phyloP scores from a whole-genome alignment of 2,888 invertebrate genomes.

The Notodonta dromedarius region DNA sequence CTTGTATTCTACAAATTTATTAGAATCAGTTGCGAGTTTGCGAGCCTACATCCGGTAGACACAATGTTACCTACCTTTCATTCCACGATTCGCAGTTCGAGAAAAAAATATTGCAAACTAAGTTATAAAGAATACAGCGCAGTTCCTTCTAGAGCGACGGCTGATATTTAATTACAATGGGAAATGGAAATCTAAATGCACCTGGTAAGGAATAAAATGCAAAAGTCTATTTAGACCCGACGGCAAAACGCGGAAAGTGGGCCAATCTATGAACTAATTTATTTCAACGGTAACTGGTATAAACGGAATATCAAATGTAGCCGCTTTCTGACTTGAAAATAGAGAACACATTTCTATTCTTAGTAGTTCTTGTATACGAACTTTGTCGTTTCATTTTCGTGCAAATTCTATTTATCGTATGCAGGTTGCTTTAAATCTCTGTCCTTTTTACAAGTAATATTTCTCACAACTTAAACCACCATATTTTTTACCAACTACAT shows the following conservation, averaged over 20 bases:
- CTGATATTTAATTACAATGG: conserved; percentile 68
- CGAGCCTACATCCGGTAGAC: not conserved
- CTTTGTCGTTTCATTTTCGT: no score
- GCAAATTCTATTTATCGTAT: no score
- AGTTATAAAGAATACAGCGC: conserved; percentile 13
- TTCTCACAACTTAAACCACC: not conserved
- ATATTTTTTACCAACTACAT: not conserved
- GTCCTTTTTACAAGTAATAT: not conserved
- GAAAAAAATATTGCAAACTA: conserved; percentile 34
- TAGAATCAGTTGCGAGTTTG: not conserved
- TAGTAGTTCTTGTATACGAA: not conserved
- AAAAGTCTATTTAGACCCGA: conserved; percentile 53
- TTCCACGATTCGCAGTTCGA: conserved; percentile 34
- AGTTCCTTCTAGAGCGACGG: conserved; percentile 48
- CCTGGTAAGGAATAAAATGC: conserved; percentile 58
- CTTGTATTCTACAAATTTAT: not conserved
- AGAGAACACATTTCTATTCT: conserved; percentile 2
- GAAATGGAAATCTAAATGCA: conserved; percentile 72
- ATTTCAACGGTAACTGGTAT: conserved; percentile 53
- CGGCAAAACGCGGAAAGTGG: conserved; percentile 53
- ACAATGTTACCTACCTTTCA: conserved; percentile 18
- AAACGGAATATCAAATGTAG: conserved; percentile 50
- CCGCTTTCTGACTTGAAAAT: conserved; percentile 24
- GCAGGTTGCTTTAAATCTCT: not conserved
- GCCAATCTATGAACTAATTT: conserved; percentile 66